phyloP scores from a whole-genome alignment of 2,113 vertebrate genomes.

The Ellobius talpinus region DNA sequence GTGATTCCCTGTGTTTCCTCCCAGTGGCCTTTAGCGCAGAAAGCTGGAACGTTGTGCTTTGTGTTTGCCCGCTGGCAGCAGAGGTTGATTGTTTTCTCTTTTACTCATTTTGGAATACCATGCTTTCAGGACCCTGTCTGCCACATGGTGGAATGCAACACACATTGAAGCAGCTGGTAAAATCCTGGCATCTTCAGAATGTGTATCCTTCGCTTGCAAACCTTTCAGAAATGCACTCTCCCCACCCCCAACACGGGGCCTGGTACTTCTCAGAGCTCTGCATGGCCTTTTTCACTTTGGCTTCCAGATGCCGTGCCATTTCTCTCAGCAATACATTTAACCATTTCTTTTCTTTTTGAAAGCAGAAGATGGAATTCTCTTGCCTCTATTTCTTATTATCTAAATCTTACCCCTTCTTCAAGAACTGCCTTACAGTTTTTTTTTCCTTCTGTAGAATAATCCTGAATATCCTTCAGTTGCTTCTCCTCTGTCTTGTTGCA shows the following conservation, averaged over 20 bases:
- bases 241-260: background rate
- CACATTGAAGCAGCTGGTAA: background rate
- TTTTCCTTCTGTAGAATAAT: background rate
- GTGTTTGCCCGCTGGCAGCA: background rate
- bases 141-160: background rate
- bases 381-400: background rate
- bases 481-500: background rate
- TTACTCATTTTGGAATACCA: background rate
- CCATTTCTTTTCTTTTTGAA: background rate
- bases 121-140: background rate
- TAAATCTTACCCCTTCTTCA: background rate
- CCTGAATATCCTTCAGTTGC: background rate
- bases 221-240: background rate
- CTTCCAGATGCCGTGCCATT: background rate
- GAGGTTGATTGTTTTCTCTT: background rate
- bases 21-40: background rate
- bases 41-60: background rate
- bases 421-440: background rate
- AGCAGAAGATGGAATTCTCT: background rate
- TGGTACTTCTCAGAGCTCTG: no score
- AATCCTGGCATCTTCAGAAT: background rate
- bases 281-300: background rate
- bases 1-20: background rate
- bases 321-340: background rate
- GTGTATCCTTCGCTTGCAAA: background rate